Evolutionary conservation across 2,888 invertebrate species (phyloP).

Genomic region (Pseudococcus longispinus): DNA sequence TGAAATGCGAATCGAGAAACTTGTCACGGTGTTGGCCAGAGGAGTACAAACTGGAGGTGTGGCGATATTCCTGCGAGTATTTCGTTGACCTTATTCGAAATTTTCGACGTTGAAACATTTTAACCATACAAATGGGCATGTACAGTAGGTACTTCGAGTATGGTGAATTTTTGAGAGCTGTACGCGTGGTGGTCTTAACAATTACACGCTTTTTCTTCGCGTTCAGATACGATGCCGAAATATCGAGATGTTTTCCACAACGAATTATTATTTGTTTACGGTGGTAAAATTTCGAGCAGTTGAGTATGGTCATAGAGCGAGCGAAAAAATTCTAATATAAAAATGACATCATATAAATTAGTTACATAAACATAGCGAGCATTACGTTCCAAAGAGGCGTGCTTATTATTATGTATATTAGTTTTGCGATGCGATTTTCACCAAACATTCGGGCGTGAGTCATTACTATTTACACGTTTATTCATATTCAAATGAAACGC

Average conservation of each 20-base stretch:
- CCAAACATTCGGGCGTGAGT: slow-evolving; percentile 15
- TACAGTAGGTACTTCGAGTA: neutral
- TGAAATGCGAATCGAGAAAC: neutral
- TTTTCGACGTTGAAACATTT: neutral
- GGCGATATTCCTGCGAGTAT: neutral
- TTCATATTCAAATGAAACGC: slow-evolving; percentile 14
- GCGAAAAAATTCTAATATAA: slow-evolving; percentile 25
- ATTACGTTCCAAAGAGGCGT: neutral
- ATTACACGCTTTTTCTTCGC: slow-evolving; percentile 28
- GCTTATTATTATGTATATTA: slow-evolving; percentile 21
- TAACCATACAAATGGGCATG: neutral
- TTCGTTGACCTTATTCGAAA: slow-evolving; percentile 15
- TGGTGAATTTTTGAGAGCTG: neutral
- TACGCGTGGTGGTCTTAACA: neutral
- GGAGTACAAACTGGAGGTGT: neutral
- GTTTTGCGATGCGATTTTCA: neutral
- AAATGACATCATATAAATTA: slow-evolving; percentile 33
- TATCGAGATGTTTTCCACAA: neutral
- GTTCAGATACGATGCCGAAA: neutral
- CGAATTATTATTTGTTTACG: neutral
- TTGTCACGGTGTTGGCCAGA: slow-evolving; percentile 7
- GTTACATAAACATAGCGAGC: slow-evolving; percentile 3
- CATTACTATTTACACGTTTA: neutral
- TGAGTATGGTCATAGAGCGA: neutral
- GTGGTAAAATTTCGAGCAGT: neutral